These are phyloP conservation scores for Chiloscyllium punctatum DNA, from an alignment of 2,797 vertebrate genomes.

Conservation along the genomic window DNA sequence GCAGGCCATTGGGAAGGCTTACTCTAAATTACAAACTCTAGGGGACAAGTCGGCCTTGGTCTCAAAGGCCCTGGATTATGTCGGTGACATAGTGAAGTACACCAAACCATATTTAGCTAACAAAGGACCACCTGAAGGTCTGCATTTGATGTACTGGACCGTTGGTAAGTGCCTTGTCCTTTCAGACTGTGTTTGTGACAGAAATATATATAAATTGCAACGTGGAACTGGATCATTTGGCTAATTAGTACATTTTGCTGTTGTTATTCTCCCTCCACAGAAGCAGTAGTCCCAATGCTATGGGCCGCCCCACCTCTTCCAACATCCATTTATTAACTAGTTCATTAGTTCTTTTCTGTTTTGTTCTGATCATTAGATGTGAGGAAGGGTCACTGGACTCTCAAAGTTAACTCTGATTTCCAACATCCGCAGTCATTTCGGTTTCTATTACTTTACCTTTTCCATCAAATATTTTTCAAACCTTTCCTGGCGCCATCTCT, in stretches of 20 bases:
- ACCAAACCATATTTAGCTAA: slow-evolving; percentile 83
- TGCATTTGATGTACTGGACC: slow-evolving; percentile 76
- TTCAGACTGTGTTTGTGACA: neutral
- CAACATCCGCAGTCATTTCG: no score
- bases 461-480: no score
- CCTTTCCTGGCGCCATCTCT: no score
- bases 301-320: neutral
- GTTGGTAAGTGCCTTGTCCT: slow-evolving; percentile 65
- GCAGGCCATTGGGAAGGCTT: slow-evolving; percentile 77
- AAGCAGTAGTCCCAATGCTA: neutral
- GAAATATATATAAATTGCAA: neutral
- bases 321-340: neutral
- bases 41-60: slow-evolving; percentile 82
- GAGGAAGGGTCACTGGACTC: no score
- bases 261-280: neutral
- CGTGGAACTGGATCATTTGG: neutral
- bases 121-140: slow-evolving; percentile 73
- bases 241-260: neutral
- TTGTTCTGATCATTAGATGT: no score
- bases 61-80: slow-evolving; percentile 75
- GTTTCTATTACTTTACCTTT: no score
- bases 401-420: no score
- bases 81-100: slow-evolving; percentile 85
- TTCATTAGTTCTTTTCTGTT: no score
- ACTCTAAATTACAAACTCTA: slow-evolving; percentile 66